phyloP scores from a whole-genome alignment of 2,797 vertebrate genomes.

The Macropodus opercularis region DNA sequence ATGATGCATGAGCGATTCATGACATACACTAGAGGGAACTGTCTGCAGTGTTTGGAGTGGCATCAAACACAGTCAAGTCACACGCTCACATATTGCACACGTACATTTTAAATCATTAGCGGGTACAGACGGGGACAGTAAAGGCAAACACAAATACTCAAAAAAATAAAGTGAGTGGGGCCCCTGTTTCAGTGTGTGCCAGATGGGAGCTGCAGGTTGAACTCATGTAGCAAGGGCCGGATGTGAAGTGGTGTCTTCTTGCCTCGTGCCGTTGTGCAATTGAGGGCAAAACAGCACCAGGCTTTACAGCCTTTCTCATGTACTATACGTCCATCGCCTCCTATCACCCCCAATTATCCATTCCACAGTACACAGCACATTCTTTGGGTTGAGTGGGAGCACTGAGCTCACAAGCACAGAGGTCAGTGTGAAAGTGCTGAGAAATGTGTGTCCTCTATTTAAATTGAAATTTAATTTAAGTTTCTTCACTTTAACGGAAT shows the following conservation, averaged over 20 bases:
- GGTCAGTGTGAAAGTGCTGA: slow-evolving; percentile 33
- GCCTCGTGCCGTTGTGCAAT: slow-evolving; percentile 49
- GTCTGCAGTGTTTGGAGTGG: slow-evolving; percentile 47
- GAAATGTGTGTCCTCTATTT: not conserved
- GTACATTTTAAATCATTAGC: slow-evolving; percentile 48
- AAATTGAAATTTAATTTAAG: no score
- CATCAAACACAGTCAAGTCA: slow-evolving; percentile 41
- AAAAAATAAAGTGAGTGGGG: slow-evolving; percentile 20
- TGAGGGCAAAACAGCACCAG: slow-evolving; percentile 55
- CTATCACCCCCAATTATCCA: slow-evolving; percentile 61
- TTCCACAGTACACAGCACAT: slow-evolving; percentile 8
- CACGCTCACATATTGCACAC: slow-evolving; percentile 31
- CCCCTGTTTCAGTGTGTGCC: slow-evolving; percentile 14
- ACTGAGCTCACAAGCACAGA: slow-evolving; percentile 5
- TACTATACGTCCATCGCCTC: slow-evolving; percentile 20
- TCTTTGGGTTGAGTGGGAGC: slow-evolving; percentile 31
- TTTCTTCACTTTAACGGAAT: slow-evolving; percentile 2
- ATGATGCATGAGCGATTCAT: slow-evolving; percentile 9
- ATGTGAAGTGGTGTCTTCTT: slow-evolving; percentile 64
- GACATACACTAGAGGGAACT: slow-evolving; percentile 24
- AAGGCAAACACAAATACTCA: slow-evolving; percentile 11
- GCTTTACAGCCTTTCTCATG: slow-evolving; percentile 29
- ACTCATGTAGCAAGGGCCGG: no score
- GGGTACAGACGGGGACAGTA: slow-evolving; percentile 11
- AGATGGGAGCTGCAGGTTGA: slow-evolving; percentile 61